A percentile compares a stretch with the other conserved stretches of the same genome.
Evolutionary conservation across 2,888 invertebrate species (phyloP).

Genomic region (Rhopalosiphum nymphaeae): DNA sequence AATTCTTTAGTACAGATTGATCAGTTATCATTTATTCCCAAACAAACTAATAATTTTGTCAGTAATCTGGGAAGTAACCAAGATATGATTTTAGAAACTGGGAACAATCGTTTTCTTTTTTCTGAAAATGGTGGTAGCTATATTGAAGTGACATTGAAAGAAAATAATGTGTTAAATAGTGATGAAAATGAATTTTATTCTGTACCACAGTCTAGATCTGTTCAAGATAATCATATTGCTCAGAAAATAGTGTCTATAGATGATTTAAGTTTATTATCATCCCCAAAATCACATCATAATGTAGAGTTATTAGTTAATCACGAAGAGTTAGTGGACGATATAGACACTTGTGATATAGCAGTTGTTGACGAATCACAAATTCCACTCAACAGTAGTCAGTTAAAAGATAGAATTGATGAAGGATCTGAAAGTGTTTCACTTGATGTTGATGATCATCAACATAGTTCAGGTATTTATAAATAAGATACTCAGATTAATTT

Average conservation of each 20-base stretch:
- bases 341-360: conserved; percentile 62
- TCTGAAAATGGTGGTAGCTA: conserved; percentile 47
- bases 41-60: conserved; percentile 38
- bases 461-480: conserved; percentile 47
- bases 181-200: conserved; percentile 55
- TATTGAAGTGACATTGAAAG: conserved; percentile 56
- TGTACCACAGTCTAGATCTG: conserved; percentile 41
- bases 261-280: conserved; percentile 54
- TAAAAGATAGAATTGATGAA: conserved; percentile 56
- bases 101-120: conserved; percentile 51
- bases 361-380: conserved; percentile 62
- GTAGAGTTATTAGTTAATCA: conserved; percentile 58
- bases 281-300: conserved; percentile 62
- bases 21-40: conserved; percentile 55
- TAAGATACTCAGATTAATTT: neutral
- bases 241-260: conserved; percentile 58
- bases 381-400: conserved; percentile 41
- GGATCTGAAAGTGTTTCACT: conserved; percentile 48
- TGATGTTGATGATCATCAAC: conserved; percentile 50
- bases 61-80: conserved; percentile 47
- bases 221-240: conserved; percentile 54
- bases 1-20: conserved; percentile 46
- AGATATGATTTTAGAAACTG: conserved; percentile 50
- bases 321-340: conserved; percentile 58
- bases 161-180: conserved; percentile 43